Conservation (phyloP, 2,113 vertebrate genomes). For the Oncorhynchus clarkii region DNA sequence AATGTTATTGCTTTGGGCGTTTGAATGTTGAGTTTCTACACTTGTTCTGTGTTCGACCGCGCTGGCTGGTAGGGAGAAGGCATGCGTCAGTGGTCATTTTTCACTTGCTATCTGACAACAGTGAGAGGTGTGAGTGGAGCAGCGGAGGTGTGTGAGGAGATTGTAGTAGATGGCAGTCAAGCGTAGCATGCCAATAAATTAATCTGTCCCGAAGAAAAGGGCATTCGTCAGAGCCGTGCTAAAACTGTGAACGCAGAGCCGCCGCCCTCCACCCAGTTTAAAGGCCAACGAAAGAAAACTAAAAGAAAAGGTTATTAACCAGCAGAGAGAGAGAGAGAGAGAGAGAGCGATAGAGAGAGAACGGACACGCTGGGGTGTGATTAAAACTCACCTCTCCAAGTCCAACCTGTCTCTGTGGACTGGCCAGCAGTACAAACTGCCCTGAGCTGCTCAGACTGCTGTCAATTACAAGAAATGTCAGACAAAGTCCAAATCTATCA, state of each 20-base stretch:
- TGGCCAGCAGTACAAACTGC: no score
- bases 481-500: background rate
- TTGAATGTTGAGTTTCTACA: constrained; percentile 43
- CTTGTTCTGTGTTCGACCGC: constrained; percentile 8
- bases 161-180: constrained; percentile 6
- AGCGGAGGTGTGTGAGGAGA: constrained; percentile 16
- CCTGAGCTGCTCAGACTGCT: no score
- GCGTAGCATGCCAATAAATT: constrained; percentile 20
- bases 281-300: constrained; percentile 9
- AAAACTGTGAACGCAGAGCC: background rate
- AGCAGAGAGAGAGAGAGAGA: no score
- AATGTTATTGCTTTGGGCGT: constrained; percentile 20
- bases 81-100: background rate
- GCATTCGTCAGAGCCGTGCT: constrained; percentile 1
- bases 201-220: background rate
- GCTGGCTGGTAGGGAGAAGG: background rate
- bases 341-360: background rate
- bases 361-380: background rate
- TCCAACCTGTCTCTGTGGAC: no score
- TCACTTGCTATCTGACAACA: background rate
- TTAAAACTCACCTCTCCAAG: background rate
- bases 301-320: constrained; percentile 1
- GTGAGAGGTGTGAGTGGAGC: no score
- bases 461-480: no score
- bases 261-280: constrained; percentile 1